Conservation (phyloP, 2,797 vertebrate genomes). For the Ptychadena robeensis region DNA sequence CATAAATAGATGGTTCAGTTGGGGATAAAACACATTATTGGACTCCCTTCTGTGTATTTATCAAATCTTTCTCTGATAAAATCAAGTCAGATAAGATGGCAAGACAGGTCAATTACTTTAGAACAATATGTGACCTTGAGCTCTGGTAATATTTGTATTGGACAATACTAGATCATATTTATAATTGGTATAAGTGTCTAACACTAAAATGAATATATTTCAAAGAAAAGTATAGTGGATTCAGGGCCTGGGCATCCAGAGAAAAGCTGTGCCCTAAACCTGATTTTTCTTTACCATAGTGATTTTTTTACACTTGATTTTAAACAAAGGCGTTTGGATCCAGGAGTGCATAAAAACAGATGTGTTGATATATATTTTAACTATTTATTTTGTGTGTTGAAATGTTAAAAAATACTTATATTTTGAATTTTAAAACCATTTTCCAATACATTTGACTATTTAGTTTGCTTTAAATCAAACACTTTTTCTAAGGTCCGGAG, state of each 20-base stretch:
- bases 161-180: background rate
- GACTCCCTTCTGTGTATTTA: no score
- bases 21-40: no score
- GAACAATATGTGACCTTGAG: no score
- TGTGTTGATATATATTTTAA: slow-evolving; percentile 3
- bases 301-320: background rate
- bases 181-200: background rate
- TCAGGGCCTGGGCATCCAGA: background rate
- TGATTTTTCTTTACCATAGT: background rate
- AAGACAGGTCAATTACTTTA: no score
- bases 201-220: background rate
- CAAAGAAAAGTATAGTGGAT: background rate
- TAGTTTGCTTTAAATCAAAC: background rate
- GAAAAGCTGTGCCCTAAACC: background rate
- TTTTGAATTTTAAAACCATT: slow-evolving; percentile 8
- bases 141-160: background rate
- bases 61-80: no score
- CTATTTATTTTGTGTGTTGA: slow-evolving; percentile 25
- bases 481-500: slow-evolving; percentile 37
- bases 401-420: background rate
- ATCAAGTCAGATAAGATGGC: no score
- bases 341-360: slow-evolving; percentile 12
- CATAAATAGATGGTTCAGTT: no score
- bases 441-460: background rate
- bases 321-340: slow-evolving; percentile 36